A percentile compares a stretch with the other conserved stretches of the same genome.
Conservation (phyloP, 2,797 vertebrate genomes). For the Lophius americanus region DNA sequence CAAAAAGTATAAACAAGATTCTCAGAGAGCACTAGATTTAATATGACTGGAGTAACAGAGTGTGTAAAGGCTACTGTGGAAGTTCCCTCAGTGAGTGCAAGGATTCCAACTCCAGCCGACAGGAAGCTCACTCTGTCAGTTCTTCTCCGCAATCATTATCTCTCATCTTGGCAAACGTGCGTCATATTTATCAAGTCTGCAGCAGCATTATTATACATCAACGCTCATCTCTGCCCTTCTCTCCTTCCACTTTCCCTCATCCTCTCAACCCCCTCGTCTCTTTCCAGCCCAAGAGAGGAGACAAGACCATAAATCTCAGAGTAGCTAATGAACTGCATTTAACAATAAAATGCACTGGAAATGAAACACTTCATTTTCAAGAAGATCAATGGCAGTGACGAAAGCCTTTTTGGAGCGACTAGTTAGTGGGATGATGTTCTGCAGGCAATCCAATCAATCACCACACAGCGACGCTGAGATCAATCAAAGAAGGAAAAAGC, state of each 20-base stretch:
- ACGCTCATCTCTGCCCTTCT: slow-evolving; percentile 39
- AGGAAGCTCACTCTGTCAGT: slow-evolving; percentile 42
- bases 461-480: slow-evolving; percentile 71
- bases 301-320: slow-evolving; percentile 79
- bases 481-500: slow-evolving; percentile 69
- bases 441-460: slow-evolving; percentile 84
- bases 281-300: slow-evolving; percentile 55
- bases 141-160: slow-evolving; percentile 51
- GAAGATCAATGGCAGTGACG: slow-evolving; percentile 82
- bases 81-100: slow-evolving; percentile 35
- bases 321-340: slow-evolving; percentile 86
- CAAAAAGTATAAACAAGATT: no score
- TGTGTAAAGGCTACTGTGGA: slow-evolving; percentile 2
- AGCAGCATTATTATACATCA: slow-evolving; percentile 40
- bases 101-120: slow-evolving; percentile 35
- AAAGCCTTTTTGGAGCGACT: slow-evolving; percentile 75
- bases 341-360: slow-evolving; percentile 86
- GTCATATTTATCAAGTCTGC: slow-evolving; percentile 64
- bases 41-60: background rate
- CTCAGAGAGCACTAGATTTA: background rate
- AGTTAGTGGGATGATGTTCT: slow-evolving; percentile 79
- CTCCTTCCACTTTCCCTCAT: slow-evolving; percentile 23
- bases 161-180: slow-evolving; percentile 57
- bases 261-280: slow-evolving; percentile 2
- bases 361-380: slow-evolving; percentile 84